Evolutionary conservation across 2,797 vertebrate species (phyloP).

Genomic region (Kryptolebias ocellatus): DNA sequence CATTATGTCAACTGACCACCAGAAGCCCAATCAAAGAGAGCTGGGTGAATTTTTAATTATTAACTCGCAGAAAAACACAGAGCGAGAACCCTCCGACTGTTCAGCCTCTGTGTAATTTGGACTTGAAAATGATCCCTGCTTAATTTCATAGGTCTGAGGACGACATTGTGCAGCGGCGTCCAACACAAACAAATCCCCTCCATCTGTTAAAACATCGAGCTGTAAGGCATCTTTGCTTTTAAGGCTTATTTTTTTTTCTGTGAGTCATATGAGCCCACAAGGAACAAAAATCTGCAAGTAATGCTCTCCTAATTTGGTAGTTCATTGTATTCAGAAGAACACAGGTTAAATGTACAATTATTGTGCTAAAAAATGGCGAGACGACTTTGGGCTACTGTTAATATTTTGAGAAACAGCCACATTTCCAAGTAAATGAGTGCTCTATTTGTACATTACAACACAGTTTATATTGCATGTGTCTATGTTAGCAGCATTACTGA

Average conservation of each 20-base stretch:
- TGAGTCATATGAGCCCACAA: slow-evolving; percentile 13
- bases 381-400: not conserved
- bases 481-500: not conserved
- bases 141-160: slow-evolving; percentile 17
- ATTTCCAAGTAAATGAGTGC: not conserved
- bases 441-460: too few relatives aligned
- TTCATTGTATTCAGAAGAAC: slow-evolving; percentile 17
- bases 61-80: not conserved
- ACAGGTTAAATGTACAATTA: slow-evolving; percentile 22
- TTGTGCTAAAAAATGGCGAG: not conserved
- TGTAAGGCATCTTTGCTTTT: slow-evolving; percentile 21
- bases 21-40: not conserved
- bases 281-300: slow-evolving; percentile 6
- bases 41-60: slow-evolving; percentile 8
- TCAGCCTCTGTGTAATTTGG: slow-evolving; percentile 22
- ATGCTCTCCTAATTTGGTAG: not conserved
- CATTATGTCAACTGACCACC: slow-evolving; percentile 8
- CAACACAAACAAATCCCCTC: slow-evolving; percentile 21
- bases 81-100: not conserved
- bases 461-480: too few relatives aligned
- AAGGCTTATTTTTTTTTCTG: slow-evolving; percentile 18
- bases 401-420: slow-evolving; percentile 5
- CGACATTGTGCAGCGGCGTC: slow-evolving; percentile 6
- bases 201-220: slow-evolving; percentile 31
- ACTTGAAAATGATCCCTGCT: slow-evolving; percentile 25